A percentile compares a stretch with the other conserved stretches of the same genome.
phyloP scores from a whole-genome alignment of 2,797 vertebrate genomes.

The Lacerta bilineata region DNA sequence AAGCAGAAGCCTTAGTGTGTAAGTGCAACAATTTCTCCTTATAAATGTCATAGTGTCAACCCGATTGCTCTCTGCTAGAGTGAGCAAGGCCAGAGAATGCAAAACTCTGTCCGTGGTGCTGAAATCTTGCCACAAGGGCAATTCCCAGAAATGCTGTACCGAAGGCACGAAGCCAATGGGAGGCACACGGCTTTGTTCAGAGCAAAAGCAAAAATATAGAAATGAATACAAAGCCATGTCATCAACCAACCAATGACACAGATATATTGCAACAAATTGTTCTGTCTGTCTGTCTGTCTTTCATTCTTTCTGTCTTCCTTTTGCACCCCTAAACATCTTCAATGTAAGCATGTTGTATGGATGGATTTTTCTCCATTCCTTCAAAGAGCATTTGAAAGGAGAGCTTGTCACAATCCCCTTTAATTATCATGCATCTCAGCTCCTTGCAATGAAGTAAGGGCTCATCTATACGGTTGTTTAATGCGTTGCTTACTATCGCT shows the following conservation, averaged over 20 bases:
- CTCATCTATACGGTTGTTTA: too few relatives aligned
- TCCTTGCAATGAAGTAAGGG: neutral
- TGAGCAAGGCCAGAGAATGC: neutral
- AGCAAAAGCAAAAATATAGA: neutral
- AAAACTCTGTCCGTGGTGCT: constrained; percentile 25
- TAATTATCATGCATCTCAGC: neutral
- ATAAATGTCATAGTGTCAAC: constrained; percentile 14
- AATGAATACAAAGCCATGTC: neutral
- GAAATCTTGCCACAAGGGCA: constrained; percentile 18
- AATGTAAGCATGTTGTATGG: neutral
- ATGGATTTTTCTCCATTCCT: constrained; percentile 12
- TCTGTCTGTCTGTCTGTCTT: neutral
- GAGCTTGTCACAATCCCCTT: neutral
- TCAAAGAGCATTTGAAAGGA: constrained; percentile 1
- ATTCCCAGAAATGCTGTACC: neutral
- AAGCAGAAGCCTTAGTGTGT: neutral
- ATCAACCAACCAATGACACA: neutral
- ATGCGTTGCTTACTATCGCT: too few relatives aligned
- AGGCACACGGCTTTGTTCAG: neutral
- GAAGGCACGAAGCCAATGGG: neutral
- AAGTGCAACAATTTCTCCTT: constrained; percentile 1
- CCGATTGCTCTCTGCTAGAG: neutral
- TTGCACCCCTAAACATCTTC: neutral
- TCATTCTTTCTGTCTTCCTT: neutral
- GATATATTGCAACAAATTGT: neutral